phyloP scores from a whole-genome alignment of 2,113 vertebrate species.

The Stigmatopora argus region DNA sequence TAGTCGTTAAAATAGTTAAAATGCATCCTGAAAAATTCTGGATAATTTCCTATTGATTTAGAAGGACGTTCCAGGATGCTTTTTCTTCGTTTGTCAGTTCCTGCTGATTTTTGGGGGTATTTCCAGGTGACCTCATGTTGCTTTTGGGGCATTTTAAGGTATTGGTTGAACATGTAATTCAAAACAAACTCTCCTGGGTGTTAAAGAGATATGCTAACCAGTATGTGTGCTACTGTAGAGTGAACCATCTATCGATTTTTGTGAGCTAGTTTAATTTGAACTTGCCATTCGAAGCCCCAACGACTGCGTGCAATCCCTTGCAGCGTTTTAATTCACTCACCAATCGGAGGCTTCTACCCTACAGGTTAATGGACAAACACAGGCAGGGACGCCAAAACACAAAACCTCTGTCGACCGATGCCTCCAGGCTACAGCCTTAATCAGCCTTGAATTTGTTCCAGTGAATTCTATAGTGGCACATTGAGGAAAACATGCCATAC shows the following conservation, averaged over 20 bases:
- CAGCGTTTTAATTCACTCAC: conserved; percentile 40
- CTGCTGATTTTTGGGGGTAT: too few relatives aligned
- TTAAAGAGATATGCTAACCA: not conserved
- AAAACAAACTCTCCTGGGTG: not conserved
- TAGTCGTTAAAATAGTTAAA: too few relatives aligned
- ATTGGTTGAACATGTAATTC: not conserved
- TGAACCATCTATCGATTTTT: not conserved
- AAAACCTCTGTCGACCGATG: conserved; percentile 37
- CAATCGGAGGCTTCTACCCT: conserved; percentile 30
- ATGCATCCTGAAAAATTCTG: too few relatives aligned
- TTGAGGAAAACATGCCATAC: not conserved
- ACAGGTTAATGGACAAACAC: conserved; percentile 37
- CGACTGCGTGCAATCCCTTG: conserved; percentile 23
- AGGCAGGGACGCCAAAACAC: conserved; percentile 35
- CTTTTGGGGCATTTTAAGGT: too few relatives aligned
- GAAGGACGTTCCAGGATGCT: too few relatives aligned
- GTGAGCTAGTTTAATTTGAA: not conserved
- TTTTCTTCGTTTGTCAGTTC: too few relatives aligned
- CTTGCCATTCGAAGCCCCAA: not conserved
- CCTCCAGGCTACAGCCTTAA: conserved; percentile 53
- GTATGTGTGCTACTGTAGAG: not conserved
- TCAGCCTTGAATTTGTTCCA: conserved; percentile 43
- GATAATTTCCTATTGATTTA: too few relatives aligned
- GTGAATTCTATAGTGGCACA: conserved; percentile 34
- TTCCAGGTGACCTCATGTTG: too few relatives aligned